Conservation (phyloP, 2,113 vertebrate genomes). For the Sinocyclocheilus rhinocerous region DNA sequence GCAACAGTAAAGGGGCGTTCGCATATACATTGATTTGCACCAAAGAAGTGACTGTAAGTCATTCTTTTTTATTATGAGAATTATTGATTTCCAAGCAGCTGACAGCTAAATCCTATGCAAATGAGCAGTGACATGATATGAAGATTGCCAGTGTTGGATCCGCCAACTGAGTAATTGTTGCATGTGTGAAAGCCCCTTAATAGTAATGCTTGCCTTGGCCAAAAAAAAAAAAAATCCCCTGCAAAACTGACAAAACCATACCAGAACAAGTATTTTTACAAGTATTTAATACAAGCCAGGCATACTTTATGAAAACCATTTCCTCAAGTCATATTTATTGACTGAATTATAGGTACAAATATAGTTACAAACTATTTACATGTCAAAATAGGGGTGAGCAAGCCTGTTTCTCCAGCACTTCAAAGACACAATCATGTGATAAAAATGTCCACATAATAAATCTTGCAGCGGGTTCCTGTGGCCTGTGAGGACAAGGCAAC, state of each 20-base stretch:
- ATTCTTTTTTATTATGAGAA: background rate
- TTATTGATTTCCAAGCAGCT: background rate
- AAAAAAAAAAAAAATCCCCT: background rate
- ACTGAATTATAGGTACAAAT: constrained; percentile 45
- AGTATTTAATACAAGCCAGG: background rate
- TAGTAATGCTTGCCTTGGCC: background rate
- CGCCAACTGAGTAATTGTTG: background rate
- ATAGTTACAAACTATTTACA: constrained; percentile 52
- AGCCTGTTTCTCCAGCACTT: background rate
- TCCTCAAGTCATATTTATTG: constrained; percentile 44
- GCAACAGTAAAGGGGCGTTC: too few species aligned
- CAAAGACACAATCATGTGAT: background rate
- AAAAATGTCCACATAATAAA: background rate
- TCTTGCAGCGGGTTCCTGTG: background rate
- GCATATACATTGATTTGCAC: too few species aligned
- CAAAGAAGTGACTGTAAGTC: too few species aligned
- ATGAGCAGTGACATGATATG: background rate
- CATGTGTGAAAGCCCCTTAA: background rate
- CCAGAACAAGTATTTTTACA: background rate
- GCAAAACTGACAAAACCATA: background rate
- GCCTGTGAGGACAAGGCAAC: background rate
- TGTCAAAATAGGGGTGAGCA: background rate
- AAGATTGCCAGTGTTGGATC: background rate
- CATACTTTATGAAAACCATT: constrained; percentile 13
- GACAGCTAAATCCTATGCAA: background rate